Conservation (phyloP, 2,888 invertebrate species). For the Torymus texanus region DNA sequence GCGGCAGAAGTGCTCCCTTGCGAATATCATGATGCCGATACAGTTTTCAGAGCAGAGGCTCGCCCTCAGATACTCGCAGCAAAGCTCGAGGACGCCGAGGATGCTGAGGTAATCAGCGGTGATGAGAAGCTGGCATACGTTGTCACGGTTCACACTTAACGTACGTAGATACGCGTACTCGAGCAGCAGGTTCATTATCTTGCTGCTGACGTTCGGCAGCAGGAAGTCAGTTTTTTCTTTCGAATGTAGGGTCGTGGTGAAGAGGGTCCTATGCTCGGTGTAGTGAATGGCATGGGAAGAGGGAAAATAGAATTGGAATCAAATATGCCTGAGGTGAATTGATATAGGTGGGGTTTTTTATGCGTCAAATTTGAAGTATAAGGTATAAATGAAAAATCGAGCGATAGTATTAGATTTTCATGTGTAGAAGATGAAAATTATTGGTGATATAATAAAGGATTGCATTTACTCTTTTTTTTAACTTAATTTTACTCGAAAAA, state of each 20-base stretch:
- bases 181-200: conserved; percentile 86
- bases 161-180: conserved; percentile 91
- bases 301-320: too few relatives aligned
- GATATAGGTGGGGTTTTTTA: conserved; percentile 7
- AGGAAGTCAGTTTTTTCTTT: conserved; percentile 82
- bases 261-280: conserved; percentile 81
- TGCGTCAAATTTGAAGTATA: too few relatives aligned
- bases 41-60: conserved; percentile 87
- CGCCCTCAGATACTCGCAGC: conserved; percentile 84
- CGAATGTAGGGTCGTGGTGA: conserved; percentile 87
- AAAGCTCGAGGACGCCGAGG: conserved; percentile 86
- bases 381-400: too few relatives aligned
- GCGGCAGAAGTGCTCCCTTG: conserved; percentile 84
- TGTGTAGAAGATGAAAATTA: too few relatives aligned
- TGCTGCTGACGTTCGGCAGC: conserved; percentile 86
- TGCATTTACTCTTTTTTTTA: too few relatives aligned
- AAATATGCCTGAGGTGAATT: neutral
- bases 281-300: too few relatives aligned
- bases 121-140: conserved; percentile 88
- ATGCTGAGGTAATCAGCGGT: conserved; percentile 93
- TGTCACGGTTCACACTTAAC: conserved; percentile 84
- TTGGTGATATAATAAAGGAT: too few relatives aligned
- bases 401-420: too few relatives aligned
- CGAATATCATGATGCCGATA: conserved; percentile 89
- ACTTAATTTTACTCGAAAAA: too few relatives aligned